A percentile compares a stretch with the other conserved stretches of the same genome.
Conservation (phyloP, 2,888 invertebrate species). For the Eulithis prunata region DNA sequence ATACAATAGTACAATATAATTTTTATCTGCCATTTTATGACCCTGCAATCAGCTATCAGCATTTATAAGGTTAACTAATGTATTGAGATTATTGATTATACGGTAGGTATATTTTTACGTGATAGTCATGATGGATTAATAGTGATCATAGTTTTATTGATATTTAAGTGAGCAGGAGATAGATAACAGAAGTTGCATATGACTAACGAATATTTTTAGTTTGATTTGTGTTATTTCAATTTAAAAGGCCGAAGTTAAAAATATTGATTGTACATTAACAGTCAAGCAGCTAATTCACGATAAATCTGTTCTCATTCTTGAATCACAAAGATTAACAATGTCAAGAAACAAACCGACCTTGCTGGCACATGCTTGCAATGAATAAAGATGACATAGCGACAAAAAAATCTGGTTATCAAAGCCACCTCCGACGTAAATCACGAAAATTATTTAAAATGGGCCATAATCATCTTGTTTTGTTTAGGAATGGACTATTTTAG, state of each 20-base stretch:
- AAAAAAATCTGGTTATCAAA: slow-evolving; percentile 71
- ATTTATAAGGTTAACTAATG: slow-evolving; percentile 37
- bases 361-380: slow-evolving; percentile 62
- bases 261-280: not conserved
- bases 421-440: slow-evolving; percentile 71
- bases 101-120: slow-evolving; percentile 22
- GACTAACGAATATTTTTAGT: not conserved
- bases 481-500: slow-evolving; percentile 73
- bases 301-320: slow-evolving; percentile 21
- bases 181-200: not conserved
- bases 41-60: slow-evolving; percentile 49
- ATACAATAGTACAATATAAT: slow-evolving; percentile 75
- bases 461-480: slow-evolving; percentile 80
- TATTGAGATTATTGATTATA: slow-evolving; percentile 25
- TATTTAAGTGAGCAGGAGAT: not conserved
- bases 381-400: slow-evolving; percentile 60
- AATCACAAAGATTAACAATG: slow-evolving; percentile 34
- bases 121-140: slow-evolving; percentile 9
- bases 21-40: slow-evolving; percentile 61
- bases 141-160: slow-evolving; percentile 11
- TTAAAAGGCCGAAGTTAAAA: not conserved
- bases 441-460: slow-evolving; percentile 73
- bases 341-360: slow-evolving; percentile 52
- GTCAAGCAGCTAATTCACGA: slow-evolving; percentile 3
- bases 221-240: no score